phyloP scores from a whole-genome alignment of 2,888 invertebrate species.

The Calameuta idolon region DNA sequence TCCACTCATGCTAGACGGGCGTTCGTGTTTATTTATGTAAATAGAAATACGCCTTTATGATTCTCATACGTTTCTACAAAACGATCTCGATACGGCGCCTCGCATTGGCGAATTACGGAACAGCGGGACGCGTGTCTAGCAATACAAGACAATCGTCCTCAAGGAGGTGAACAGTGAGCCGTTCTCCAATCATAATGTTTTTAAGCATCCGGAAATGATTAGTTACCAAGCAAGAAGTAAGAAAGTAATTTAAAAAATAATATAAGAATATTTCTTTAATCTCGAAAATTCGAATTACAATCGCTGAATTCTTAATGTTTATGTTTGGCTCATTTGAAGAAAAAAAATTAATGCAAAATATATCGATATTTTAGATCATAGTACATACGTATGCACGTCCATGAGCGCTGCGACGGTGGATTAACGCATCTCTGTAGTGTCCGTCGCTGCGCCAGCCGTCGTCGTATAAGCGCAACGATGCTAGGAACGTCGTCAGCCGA shows the following conservation, averaged over 20 bases:
- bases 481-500: neutral
- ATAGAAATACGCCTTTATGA: neutral
- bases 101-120: neutral
- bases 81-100: neutral
- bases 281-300: neutral
- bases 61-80: neutral
- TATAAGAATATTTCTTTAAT: neutral
- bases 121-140: neutral
- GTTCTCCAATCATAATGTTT: neutral
- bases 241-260: neutral
- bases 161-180: neutral
- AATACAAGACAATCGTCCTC: neutral
- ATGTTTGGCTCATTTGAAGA: neutral
- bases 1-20: neutral
- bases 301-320: neutral
- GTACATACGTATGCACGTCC: too few species aligned
- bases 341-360: neutral
- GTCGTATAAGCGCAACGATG: neutral
- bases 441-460: neutral
- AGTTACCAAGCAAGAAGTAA: neutral
- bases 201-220: neutral
- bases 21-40: neutral
- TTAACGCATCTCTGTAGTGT: neutral
- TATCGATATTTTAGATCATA: too few species aligned
- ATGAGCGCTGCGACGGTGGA: neutral